Evolutionary conservation across 2,113 vertebrate species (phyloP).

Genomic region (Montifringilla adamsi): DNA sequence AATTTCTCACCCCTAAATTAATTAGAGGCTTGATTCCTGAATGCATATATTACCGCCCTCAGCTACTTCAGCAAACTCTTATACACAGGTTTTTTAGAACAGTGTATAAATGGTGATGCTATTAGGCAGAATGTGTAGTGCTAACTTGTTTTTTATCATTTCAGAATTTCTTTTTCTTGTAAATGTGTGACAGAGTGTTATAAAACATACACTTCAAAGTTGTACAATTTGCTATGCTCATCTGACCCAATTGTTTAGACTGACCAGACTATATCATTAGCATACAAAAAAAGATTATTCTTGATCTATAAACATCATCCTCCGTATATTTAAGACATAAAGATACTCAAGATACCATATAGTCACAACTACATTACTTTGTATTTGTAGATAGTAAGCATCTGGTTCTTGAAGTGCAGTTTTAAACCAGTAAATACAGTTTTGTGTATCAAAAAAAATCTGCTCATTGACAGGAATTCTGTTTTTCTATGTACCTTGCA

Average conservation of each 20-base stretch:
- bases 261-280: neutral
- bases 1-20: neutral
- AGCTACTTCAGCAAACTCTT: neutral
- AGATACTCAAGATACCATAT: neutral
- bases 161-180: neutral
- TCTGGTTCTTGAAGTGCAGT: neutral
- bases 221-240: neutral
- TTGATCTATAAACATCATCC: neutral
- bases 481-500: neutral
- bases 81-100: neutral
- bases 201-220: neutral
- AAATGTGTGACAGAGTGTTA: neutral
- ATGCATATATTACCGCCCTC: neutral
- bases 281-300: neutral
- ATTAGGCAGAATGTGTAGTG: neutral
- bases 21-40: neutral
- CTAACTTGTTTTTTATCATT: neutral
- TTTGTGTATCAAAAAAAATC: neutral
- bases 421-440: neutral
- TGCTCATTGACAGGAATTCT: neutral
- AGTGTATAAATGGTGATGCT: neutral
- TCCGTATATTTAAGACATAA: neutral
- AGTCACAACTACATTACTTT: neutral
- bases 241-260: neutral
- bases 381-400: neutral